Evolutionary conservation across 2,888 invertebrate genomes (phyloP).

Genomic region (Myopa tessellatipennis): DNA sequence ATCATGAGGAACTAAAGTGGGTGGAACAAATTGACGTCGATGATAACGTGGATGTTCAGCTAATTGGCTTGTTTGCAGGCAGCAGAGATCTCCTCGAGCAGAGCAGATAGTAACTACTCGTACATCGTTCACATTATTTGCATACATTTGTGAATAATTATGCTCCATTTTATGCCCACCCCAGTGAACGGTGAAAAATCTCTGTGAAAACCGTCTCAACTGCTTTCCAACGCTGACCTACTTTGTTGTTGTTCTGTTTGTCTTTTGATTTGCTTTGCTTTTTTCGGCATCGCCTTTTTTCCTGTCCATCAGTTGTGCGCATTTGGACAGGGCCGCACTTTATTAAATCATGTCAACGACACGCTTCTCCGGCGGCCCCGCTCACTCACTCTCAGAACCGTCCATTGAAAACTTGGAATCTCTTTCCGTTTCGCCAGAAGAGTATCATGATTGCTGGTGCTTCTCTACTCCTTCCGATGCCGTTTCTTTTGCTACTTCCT

Average conservation of each 20-base stretch:
- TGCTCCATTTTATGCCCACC: background rate
- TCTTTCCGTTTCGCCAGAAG: background rate
- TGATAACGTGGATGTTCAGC: no score
- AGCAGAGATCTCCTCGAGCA: no score
- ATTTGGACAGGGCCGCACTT: constrained; percentile 7
- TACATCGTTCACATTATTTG: background rate
- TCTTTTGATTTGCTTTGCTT: background rate
- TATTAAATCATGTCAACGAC: constrained; percentile 14
- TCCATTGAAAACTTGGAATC: no score
- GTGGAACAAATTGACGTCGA: no score
- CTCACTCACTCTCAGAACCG: no score
- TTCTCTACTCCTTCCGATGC: background rate
- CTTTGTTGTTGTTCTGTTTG: background rate
- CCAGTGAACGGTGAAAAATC: background rate
- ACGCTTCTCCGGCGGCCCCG: background rate
- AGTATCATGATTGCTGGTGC: background rate
- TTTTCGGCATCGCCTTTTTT: background rate
- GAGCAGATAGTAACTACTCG: no score
- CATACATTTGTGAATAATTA: no score
- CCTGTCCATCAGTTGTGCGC: background rate
- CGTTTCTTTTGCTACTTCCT: background rate
- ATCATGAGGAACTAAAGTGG: no score
- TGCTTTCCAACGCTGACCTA: constrained; percentile 9
- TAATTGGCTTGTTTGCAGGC: no score
- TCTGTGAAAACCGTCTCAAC: background rate